phyloP scores from a whole-genome alignment of 2,113 vertebrate species.

The Erpornis zantholeuca region DNA sequence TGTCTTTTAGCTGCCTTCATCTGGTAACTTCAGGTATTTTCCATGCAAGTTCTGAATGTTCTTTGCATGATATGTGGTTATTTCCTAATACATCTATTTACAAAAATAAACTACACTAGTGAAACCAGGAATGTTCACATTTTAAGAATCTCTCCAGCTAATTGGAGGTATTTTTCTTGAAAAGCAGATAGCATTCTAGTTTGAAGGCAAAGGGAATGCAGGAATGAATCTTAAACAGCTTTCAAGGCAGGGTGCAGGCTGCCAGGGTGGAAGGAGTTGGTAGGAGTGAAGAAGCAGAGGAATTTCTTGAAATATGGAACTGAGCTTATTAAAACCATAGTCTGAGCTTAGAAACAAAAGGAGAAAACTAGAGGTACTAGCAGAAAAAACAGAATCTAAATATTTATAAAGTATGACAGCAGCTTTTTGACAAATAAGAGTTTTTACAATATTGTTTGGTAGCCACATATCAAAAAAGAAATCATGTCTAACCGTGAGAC shows the following conservation, averaged over 20 bases:
- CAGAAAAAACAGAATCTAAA: not conserved
- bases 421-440: not conserved
- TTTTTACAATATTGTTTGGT: not conserved
- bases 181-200: not conserved
- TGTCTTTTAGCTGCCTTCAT: not conserved
- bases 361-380: not conserved
- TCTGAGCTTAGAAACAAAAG: not conserved
- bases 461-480: slow-evolving; percentile 6
- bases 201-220: not conserved
- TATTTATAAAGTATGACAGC: slow-evolving; percentile 17
- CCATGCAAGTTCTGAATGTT: not conserved
- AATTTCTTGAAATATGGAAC: not conserved
- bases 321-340: not conserved
- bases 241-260: not conserved
- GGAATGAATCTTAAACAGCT: not conserved
- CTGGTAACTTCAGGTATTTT: not conserved
- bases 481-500: slow-evolving; percentile 2
- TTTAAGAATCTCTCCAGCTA: not conserved
- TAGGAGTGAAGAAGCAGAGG: not conserved
- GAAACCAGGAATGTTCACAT: not conserved
- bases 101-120: not conserved
- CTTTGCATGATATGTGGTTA: not conserved
- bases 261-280: not conserved
- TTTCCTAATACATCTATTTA: not conserved
- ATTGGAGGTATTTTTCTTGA: not conserved